These are phyloP conservation scores for Drosophila sucinea DNA, from an alignment of 1,140 invertebrate genomes.

Conservation along the genomic window DNA sequence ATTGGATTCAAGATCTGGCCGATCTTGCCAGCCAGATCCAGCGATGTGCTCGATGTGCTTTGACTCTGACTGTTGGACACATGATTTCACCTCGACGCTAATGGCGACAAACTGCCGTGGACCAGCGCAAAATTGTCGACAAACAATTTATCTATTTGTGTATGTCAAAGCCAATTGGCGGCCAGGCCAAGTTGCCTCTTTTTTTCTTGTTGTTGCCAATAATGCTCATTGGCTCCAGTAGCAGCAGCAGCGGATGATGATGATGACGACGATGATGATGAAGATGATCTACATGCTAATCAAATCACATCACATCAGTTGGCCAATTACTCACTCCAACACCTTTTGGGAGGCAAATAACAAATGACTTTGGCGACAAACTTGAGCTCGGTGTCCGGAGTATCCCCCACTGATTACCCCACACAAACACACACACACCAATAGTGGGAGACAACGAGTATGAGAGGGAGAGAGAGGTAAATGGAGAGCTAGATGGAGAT, in stretches of 20 bases:
- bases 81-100: constrained; percentile 80
- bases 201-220: background rate
- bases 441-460: constrained; percentile 17
- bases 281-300: constrained; percentile 77
- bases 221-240: background rate
- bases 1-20: constrained; percentile 66
- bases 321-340: constrained; percentile 73
- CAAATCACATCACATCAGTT: constrained; percentile 70
- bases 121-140: constrained; percentile 75
- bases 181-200: constrained; percentile 2
- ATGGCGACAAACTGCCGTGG: constrained; percentile 81
- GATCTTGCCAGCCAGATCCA: constrained; percentile 68
- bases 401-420: constrained; percentile 24
- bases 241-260: constrained; percentile 2
- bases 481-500: background rate
- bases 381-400: constrained; percentile 30
- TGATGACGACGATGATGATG: constrained; percentile 40
- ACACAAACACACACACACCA: constrained; percentile 34
- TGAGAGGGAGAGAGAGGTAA: background rate
- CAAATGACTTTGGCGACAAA: constrained; percentile 76
- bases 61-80: constrained; percentile 38
- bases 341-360: constrained; percentile 52
- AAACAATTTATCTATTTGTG: constrained; percentile 70
- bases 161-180: constrained; percentile 32
- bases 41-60: constrained; percentile 30